Percentiles rank a stretch among this genome's conserved stretches.
phyloP scores from a whole-genome alignment of 2,113 vertebrate genomes.

The Phylloscopus trochiloides region DNA sequence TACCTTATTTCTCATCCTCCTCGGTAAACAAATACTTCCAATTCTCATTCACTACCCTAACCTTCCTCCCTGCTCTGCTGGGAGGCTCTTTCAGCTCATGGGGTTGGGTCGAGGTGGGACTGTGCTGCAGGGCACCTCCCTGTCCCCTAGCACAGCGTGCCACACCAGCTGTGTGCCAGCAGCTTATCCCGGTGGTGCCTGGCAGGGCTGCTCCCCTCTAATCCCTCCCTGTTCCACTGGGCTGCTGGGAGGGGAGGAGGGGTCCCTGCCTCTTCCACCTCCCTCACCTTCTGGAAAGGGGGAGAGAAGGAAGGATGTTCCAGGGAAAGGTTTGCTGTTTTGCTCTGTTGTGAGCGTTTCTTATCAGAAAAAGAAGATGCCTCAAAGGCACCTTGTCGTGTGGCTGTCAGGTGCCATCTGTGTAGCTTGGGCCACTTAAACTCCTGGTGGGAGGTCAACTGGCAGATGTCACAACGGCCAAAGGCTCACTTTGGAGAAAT shows the following conservation, averaged over 20 bases:
- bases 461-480: background rate
- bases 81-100: accelerated
- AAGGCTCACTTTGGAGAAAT: background rate
- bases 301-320: background rate
- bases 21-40: background rate
- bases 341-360: accelerated
- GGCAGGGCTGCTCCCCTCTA: background rate
- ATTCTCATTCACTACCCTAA: accelerated
- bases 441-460: background rate
- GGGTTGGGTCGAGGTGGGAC: accelerated
- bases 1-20: background rate
- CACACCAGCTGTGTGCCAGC: background rate
- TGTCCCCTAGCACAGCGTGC: accelerated
- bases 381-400: background rate
- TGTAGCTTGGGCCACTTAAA: background rate
- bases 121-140: background rate
- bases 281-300: background rate
- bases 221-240: background rate
- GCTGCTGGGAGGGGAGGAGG: background rate
- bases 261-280: background rate
- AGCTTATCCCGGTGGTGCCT: background rate
- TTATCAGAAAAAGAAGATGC: background rate
- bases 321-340: background rate
- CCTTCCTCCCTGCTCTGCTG: background rate
- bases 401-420: background rate